A percentile compares a stretch with the other conserved stretches of the same genome.
These are phyloP conservation scores for Gallinago jamesoni DNA, from an alignment of 2,113 vertebrate species.

Conservation along the genomic window DNA sequence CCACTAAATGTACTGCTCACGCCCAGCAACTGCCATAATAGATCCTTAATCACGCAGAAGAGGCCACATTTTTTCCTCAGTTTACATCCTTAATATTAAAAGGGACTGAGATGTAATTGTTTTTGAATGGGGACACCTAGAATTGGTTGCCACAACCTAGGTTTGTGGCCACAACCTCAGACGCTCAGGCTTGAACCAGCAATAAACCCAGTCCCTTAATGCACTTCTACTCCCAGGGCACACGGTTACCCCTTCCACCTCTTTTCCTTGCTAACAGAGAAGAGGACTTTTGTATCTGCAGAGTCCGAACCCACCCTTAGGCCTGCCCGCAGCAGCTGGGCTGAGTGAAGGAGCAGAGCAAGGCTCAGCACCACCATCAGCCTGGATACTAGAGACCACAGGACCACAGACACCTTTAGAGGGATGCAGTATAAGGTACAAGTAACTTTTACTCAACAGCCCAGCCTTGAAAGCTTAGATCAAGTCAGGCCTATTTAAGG, in stretches of 20 bases:
- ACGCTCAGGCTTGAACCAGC: neutral
- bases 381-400: neutral
- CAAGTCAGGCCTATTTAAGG: neutral
- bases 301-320: neutral
- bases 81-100: neutral
- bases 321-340: neutral
- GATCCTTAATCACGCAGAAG: neutral
- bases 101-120: neutral
- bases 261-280: neutral
- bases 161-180: neutral
- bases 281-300: neutral
- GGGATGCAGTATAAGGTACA: neutral
- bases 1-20: neutral
- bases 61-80: neutral
- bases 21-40: neutral
- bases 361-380: neutral
- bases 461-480: neutral
- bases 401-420: neutral
- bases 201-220: neutral
- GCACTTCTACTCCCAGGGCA: neutral
- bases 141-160: neutral
- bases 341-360: neutral
- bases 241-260: neutral
- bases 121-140: neutral
- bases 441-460: neutral